Conservation (phyloP, 2,113 vertebrate species). For the Antechinus flavipes region DNA sequence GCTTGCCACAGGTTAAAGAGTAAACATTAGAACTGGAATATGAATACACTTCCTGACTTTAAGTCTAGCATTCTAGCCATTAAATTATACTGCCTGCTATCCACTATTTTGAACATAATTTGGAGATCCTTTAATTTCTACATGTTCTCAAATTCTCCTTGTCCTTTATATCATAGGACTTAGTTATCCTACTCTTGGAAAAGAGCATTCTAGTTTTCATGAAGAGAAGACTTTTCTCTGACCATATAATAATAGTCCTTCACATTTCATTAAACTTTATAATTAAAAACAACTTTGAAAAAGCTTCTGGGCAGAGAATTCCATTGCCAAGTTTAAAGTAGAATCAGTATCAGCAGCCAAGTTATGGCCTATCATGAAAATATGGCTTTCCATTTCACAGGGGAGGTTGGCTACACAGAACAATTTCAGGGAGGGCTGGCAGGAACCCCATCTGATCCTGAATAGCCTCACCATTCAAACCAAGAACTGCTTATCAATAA, state of each 20-base stretch:
- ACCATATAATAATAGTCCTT: conserved; percentile 19
- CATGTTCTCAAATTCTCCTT: background rate
- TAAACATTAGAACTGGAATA: background rate
- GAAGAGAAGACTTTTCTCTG: background rate
- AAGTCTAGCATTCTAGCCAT: background rate
- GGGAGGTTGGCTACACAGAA: conserved; percentile 39
- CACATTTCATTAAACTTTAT: conserved; percentile 30
- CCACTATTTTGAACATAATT: background rate
- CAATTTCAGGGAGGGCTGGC: background rate
- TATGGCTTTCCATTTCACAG: background rate
- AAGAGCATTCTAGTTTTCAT: background rate
- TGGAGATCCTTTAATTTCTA: background rate
- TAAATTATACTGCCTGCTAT: background rate
- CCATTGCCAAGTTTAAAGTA: conserved; percentile 7
- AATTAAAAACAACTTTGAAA: conserved; percentile 45
- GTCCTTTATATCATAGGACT: background rate
- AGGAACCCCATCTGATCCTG: conserved; percentile 18
- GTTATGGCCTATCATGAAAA: conserved; percentile 38
- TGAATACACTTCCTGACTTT: background rate
- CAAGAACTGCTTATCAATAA: conserved; percentile 53
- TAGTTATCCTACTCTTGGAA: background rate
- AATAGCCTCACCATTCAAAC: conserved; percentile 20
- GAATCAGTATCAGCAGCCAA: conserved; percentile 19
- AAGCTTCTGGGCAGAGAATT: conserved; percentile 6
- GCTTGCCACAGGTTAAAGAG: background rate